phyloP scores from a whole-genome alignment of 2,113 vertebrate species.

The Rafetus swinhoei region DNA sequence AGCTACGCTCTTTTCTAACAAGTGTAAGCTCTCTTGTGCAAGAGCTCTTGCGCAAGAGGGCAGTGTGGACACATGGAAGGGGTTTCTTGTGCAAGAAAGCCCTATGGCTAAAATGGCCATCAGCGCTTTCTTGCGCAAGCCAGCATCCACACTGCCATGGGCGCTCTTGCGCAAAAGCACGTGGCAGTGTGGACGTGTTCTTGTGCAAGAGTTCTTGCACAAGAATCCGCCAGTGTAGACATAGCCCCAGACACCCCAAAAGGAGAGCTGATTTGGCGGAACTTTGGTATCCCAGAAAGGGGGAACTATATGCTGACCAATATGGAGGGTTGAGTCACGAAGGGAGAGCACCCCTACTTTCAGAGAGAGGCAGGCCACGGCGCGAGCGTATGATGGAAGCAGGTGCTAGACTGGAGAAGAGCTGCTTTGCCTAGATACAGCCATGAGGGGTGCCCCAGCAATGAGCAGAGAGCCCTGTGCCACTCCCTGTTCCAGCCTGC shows the following conservation, averaged over 20 bases:
- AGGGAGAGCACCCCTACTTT: neutral
- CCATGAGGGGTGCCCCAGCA: neutral
- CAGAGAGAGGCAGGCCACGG: rapidly evolving
- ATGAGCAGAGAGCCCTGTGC: neutral
- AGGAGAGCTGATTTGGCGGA: neutral
- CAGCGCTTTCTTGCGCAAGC: too few relatives aligned
- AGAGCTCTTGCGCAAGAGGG: too few relatives aligned
- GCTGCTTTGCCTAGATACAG: neutral
- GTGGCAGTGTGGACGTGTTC: too few relatives aligned
- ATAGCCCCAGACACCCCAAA: neutral
- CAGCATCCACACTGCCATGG: too few relatives aligned
- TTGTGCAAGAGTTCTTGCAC: too few relatives aligned
- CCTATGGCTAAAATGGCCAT: too few relatives aligned
- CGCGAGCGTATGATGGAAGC: neutral
- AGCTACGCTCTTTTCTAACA: too few relatives aligned
- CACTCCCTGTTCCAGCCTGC: neutral
- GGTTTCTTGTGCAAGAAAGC: too few relatives aligned
- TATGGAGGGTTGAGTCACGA: neutral
- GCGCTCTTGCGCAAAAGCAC: too few relatives aligned
- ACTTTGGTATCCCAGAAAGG: neutral
- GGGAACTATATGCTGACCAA: neutral
- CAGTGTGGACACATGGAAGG: too few relatives aligned
- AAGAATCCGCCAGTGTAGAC: too few relatives aligned
- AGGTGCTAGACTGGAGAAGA: neutral
- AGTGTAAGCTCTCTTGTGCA: too few relatives aligned